Evolutionary conservation across 2,888 invertebrate species (phyloP), one percentile per base, ranked within the genome.

Genomic region (Lymantria monacha): DNA sequence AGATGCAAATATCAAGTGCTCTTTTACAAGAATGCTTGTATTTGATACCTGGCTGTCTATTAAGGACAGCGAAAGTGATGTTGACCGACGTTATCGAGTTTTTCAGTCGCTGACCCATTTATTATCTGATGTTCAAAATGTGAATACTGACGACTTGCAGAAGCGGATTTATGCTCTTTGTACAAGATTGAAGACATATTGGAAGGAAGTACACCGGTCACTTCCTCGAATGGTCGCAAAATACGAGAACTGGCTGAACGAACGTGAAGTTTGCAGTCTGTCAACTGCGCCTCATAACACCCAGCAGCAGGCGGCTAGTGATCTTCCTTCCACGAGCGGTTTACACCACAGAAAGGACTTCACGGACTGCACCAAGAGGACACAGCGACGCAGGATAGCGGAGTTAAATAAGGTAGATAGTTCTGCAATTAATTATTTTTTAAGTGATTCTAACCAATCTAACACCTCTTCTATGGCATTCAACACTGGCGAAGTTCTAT

Each of bases 381-480:
- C 48, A 9, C 15, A 48, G 33, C 48, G 42, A 38, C 13, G 48
- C 15, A 42, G 48, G 22, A 14, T 48, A 30, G 42, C 48, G 33
- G 14, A 48, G 12, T 47, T 41, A 41, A 11, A 41, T 30, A 15
- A 48, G 11, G 41, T 41, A 41, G 10, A 36, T 12, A 36, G 42
- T 7, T 48, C 48, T 48, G 48, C 48, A 38, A 42, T 48, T 13
- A 48, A 42, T 33, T 11, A 31, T n/a, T 13, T 49, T 14, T 22
- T 45, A 7, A 38, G 42, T 41, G 43, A 36, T 38, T 44, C 49
- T 7, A 33, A 40, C 12, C 12, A 10, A 13, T 45, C 42, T n/a
- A n/a, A n/a, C n/a, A n/a, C n/a, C n/a, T n/a, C n/a, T n/a, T n/a
- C n/a, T n/a, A n/a, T n/a, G n/a, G n/a, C n/a, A n/a, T n/a, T n/a